A percentile compares a stretch with the other conserved stretches of the same genome.
These are phyloP conservation scores for Lasioglossum leucozonium DNA, from an alignment of 2,888 invertebrate species.

Conservation along the genomic window DNA sequence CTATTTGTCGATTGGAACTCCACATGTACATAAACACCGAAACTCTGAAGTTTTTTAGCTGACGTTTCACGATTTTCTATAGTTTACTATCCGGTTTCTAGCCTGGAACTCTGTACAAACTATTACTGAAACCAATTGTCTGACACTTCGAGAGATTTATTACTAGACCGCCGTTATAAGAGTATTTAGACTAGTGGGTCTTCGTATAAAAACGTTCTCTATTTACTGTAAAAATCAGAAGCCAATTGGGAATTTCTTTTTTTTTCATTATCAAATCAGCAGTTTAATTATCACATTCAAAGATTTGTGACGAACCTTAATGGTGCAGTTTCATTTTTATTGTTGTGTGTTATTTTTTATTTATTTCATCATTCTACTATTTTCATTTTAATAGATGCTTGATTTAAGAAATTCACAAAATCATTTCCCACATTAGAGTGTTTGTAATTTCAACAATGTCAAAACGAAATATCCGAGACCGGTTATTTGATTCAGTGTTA, in stretches of 20 bases:
- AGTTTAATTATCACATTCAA: not conserved
- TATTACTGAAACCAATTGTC: constrained; percentile 13
- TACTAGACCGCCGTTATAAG: not conserved
- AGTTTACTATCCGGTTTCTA: constrained; percentile 37
- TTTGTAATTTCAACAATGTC: not conserved
- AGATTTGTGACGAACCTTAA: too few relatives aligned
- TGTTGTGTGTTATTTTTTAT: too few relatives aligned
- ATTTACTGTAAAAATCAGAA: not conserved
- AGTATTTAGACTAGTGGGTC: not conserved
- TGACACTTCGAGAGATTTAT: not conserved
- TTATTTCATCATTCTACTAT: too few relatives aligned
- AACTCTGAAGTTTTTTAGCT: constrained; percentile 6
- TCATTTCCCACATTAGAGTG: too few relatives aligned
- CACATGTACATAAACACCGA: constrained; percentile 56
- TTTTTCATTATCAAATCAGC: too few relatives aligned
- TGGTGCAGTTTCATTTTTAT: too few relatives aligned
- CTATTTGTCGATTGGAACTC: constrained; percentile 32
- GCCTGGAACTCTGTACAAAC: constrained; percentile 21
- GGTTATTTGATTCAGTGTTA: not conserved
- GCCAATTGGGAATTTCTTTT: not conserved
- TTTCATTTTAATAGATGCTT: too few relatives aligned
- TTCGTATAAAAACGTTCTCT: not conserved
- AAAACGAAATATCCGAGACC: not conserved
- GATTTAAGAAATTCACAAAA: too few relatives aligned
- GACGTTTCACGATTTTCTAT: not conserved